Percentiles rank a stretch among this genome's conserved stretches.
phyloP scores from a whole-genome alignment of 2,888 invertebrate species.

The Melikaiella ostensackeni region DNA sequence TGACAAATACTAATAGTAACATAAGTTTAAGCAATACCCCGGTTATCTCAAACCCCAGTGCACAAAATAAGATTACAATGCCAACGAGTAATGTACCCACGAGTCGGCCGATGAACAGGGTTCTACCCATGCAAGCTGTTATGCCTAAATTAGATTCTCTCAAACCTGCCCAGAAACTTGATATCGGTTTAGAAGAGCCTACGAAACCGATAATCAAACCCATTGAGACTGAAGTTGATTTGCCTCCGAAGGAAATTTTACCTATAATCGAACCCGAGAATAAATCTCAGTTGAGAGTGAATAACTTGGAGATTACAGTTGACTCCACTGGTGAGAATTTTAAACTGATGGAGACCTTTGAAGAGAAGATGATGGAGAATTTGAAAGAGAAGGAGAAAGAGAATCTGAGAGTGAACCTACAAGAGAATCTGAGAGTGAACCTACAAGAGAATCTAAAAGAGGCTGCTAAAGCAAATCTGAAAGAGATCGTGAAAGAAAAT shows the following conservation, averaged over 20 bases:
- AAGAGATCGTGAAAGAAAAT: slow-evolving; percentile 34
- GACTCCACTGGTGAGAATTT: slow-evolving; percentile 6
- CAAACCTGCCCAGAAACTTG: slow-evolving; percentile 62
- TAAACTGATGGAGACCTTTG: slow-evolving; percentile 14
- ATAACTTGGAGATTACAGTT: slow-evolving; percentile 30
- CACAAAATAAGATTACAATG: slow-evolving; percentile 75
- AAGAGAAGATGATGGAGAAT: slow-evolving; percentile 38
- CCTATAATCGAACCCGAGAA: slow-evolving; percentile 24
- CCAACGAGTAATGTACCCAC: slow-evolving; percentile 68
- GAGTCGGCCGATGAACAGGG: slow-evolving; percentile 87
- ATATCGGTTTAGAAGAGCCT: slow-evolving; percentile 67
- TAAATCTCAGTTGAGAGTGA: slow-evolving; percentile 5
- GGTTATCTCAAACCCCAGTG: slow-evolving; percentile 76
- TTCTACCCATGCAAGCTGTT: slow-evolving; percentile 87
- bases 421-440: slow-evolving; percentile 41
- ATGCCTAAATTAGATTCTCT: slow-evolving; percentile 79
- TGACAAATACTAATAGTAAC: slow-evolving; percentile 56
- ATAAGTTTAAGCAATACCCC: slow-evolving; percentile 56
- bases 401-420: too few relatives aligned
- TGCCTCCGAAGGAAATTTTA: slow-evolving; percentile 46
- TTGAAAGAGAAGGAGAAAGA: slow-evolving; percentile 9
- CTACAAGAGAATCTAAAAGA: slow-evolving; percentile 41
- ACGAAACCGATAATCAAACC: slow-evolving; percentile 67
- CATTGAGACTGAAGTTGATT: slow-evolving; percentile 57
- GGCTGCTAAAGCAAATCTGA: slow-evolving; percentile 19